These are phyloP conservation scores for Origma solitaria DNA, from an alignment of 2,113 vertebrate species.

Conservation along the genomic window DNA sequence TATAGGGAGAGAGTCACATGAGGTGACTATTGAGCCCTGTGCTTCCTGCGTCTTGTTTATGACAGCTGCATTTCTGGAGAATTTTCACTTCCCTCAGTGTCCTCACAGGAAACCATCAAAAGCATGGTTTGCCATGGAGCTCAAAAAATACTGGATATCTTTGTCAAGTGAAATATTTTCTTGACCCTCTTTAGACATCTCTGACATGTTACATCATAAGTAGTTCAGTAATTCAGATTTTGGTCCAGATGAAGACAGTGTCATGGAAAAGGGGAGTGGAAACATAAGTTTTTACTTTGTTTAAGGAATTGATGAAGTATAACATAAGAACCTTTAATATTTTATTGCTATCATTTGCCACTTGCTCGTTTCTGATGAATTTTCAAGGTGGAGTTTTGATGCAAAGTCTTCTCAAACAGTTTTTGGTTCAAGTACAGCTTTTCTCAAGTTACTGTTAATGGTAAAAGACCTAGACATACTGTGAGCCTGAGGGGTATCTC, in stretches of 20 bases:
- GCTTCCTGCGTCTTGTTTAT: neutral
- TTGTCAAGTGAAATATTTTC: neutral
- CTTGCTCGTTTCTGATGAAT: neutral
- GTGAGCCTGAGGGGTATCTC: neutral
- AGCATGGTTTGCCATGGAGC: neutral
- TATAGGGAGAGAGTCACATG: neutral
- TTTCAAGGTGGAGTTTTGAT: neutral
- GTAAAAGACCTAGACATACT: neutral
- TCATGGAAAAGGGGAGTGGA: neutral
- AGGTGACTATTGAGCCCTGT: neutral
- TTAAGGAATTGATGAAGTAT: neutral
- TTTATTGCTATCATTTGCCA: neutral
- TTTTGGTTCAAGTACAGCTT: neutral
- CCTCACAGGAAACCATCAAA: neutral
- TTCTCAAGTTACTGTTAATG: neutral
- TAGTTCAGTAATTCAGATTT: neutral
- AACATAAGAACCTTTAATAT: neutral
- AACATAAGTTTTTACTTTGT: neutral
- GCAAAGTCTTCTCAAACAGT: neutral
- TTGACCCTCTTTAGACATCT: neutral
- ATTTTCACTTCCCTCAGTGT: neutral
- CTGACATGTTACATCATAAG: neutral
- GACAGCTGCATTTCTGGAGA: neutral
- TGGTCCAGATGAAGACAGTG: neutral
- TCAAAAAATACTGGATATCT: neutral